Conservation (phyloP, 2,797 vertebrate genomes). For the Darevskia nairensis region DNA sequence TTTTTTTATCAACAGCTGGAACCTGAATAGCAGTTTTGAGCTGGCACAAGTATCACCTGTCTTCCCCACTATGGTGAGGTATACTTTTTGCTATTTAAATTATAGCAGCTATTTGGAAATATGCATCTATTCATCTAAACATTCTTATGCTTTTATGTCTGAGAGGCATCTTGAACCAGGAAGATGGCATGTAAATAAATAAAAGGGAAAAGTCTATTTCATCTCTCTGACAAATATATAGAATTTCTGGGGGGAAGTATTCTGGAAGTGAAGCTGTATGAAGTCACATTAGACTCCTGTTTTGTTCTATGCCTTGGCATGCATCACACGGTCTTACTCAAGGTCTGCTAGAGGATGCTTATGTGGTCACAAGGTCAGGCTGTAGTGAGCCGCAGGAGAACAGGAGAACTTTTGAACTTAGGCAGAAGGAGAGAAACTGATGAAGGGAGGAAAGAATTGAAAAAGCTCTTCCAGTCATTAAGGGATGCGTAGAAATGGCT, state of each 20-base stretch:
- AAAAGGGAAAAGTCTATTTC: background rate
- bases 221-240: background rate
- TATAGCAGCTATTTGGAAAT: too few relatives aligned
- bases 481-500: background rate
- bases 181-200: too few relatives aligned
- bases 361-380: slow-evolving; percentile 38
- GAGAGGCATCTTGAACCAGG: too few relatives aligned
- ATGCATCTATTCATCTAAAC: too few relatives aligned
- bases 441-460: background rate
- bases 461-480: background rate
- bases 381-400: slow-evolving; percentile 2
- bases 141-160: too few relatives aligned
- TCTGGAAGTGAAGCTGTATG: background rate
- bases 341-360: slow-evolving; percentile 6
- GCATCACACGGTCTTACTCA: fast-evolving
- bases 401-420: background rate
- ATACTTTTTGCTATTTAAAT: too few relatives aligned
- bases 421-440: background rate
- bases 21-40: too few relatives aligned
- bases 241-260: background rate
- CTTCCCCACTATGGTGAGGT: too few relatives aligned
- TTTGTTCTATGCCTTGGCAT: background rate
- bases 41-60: too few relatives aligned
- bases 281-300: background rate
- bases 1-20: too few relatives aligned